Evolutionary conservation across 2,797 vertebrate genomes (phyloP).

Genomic region (Intellagama lesueurii): DNA sequence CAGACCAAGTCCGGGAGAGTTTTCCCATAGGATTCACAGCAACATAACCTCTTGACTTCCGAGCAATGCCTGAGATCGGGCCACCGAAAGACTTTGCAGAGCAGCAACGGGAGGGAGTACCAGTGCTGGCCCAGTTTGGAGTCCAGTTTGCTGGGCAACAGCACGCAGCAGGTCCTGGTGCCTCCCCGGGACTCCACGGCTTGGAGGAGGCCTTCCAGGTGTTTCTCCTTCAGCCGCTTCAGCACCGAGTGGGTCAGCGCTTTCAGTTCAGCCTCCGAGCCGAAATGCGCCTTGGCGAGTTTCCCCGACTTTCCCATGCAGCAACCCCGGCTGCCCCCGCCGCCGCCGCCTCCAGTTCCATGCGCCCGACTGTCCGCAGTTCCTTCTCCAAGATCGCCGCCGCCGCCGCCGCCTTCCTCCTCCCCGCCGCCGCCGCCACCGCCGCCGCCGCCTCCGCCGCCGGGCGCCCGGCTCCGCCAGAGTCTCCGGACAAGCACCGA

Average conservation of each 20-base stretch:
- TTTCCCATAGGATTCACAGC: constrained; percentile 96
- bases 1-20: constrained; percentile 92
- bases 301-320: constrained; percentile 91
- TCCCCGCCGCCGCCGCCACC: neutral
- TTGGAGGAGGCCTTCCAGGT: constrained; percentile 92
- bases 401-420: constrained; percentile 72
- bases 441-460: constrained; percentile 71
- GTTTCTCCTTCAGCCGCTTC: constrained; percentile 94
- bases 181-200: constrained; percentile 95
- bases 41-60: constrained; percentile 93
- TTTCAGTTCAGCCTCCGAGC: constrained; percentile 93
- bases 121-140: constrained; percentile 86
- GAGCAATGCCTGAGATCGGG: constrained; percentile 95
- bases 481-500: constrained; percentile 98
- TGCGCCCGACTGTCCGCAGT: constrained; percentile 84
- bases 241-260: constrained; percentile 92
- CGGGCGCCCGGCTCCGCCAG: constrained; percentile 96
- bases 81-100: constrained; percentile 98
- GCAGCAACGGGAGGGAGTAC: constrained; percentile 91
- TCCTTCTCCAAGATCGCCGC: constrained; percentile 84
- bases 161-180: constrained; percentile 90
- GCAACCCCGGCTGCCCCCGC: constrained; percentile 81
- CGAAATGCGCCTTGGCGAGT: constrained; percentile 83
- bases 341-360: constrained; percentile 71
- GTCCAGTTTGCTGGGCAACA: constrained; percentile 91